Base-by-base conservation (phyloP, 2,888 invertebrate genomes). In the Dasypogon diadema region DNA sequence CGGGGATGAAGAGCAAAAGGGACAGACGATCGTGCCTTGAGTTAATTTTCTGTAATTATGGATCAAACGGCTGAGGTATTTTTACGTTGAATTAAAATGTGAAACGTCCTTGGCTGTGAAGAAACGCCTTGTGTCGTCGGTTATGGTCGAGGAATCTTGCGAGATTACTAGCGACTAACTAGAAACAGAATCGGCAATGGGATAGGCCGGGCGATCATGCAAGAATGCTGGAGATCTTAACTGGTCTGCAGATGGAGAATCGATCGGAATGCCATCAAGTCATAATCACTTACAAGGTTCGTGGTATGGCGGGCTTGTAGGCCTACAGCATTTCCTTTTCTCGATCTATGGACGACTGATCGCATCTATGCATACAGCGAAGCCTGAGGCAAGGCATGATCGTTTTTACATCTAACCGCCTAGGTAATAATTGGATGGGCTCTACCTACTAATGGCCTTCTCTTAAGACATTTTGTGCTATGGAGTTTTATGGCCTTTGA, bases 261-360 rank as follows among this genome's bases (percentile, higher is more conserved):
- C 48, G 48, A 68, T 68, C 48, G 65, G 65, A 68, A 68, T 68
- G 48, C 65, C 18, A 68, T 68, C 65, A 46, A 68, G 65, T 68
- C 65, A 68, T 68, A 68, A 68, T 68, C 48, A 26, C 65, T 68
- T 68, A 68, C 65, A 68, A 68, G 46, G 46, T 14, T 16, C 14
- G 16, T 18, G 26, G 24, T 18, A 46, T 24, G 48, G 48, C 34
- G 63, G 8, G n/a, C 24, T 42, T 42, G 42, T 22, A 26, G 24
- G 48, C 16, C 8, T 21, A 14, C n/a, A 60, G 18, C 60, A 60
- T 60, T 37, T 60, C 60, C 37, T 37, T 60, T 60, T 51, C 51
- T 16, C 16, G 16, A 14, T 48, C 21, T 21, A 16, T 42, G 60
- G 37, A 60, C 21, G 3, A 21, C 4, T 21, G 60, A 60, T 60